phyloP scores from a whole-genome alignment of 2,888 invertebrate species.

The Apodemia mormo region DNA sequence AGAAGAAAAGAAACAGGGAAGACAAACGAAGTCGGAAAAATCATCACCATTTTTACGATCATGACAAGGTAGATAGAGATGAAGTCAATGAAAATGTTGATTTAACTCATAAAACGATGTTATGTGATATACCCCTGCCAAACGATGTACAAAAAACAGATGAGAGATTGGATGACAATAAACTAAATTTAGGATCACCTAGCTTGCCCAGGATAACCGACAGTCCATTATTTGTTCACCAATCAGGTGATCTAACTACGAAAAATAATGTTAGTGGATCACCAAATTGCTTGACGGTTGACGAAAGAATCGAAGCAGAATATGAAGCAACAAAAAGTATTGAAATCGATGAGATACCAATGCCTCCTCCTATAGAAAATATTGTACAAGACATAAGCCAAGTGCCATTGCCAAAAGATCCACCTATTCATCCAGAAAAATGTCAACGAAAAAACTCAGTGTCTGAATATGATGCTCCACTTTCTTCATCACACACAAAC shows the following conservation, averaged over 20 bases:
- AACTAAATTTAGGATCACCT: constrained; percentile 75
- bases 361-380: constrained; percentile 65
- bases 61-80: constrained; percentile 61
- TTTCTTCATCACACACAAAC: constrained; percentile 58
- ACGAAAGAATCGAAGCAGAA: constrained; percentile 49
- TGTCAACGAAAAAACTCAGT: constrained; percentile 38
- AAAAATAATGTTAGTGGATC: constrained; percentile 38
- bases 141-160: constrained; percentile 54
- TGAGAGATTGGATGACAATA: constrained; percentile 56
- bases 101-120: constrained; percentile 56
- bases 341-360: constrained; percentile 67
- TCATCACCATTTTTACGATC: constrained; percentile 85
- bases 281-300: constrained; percentile 40
- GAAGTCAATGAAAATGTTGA: constrained; percentile 45
- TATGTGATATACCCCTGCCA: constrained; percentile 67
- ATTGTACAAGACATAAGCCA: constrained; percentile 66
- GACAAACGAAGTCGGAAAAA: constrained; percentile 86
- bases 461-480: constrained; percentile 59
- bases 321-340: constrained; percentile 54
- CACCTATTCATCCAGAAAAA: constrained; percentile 46
- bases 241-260: constrained; percentile 44
- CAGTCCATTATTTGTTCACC: constrained; percentile 74
- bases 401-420: constrained; percentile 69
- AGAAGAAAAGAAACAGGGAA: constrained; percentile 91
- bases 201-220: constrained; percentile 85